Evolutionary conservation across 2,888 invertebrate genomes (phyloP).

Genomic region (Tillus elongatus): DNA sequence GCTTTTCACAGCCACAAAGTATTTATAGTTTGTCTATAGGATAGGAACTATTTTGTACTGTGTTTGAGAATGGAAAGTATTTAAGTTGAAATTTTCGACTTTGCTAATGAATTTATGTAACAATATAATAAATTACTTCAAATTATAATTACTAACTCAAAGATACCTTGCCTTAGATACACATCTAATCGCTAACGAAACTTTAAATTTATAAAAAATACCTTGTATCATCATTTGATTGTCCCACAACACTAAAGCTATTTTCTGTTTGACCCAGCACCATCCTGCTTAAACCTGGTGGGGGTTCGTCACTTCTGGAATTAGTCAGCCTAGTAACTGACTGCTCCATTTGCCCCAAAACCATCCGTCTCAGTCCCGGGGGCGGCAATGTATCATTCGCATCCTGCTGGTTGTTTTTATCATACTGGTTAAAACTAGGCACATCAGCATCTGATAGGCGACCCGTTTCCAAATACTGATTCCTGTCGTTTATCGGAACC

Average conservation of each 20-base stretch:
- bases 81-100: no score
- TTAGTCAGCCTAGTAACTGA: conserved; percentile 24
- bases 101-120: no score
- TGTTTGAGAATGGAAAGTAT: no score
- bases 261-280: conserved; percentile 46
- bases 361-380: conserved; percentile 55
- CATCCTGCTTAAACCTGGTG: conserved; percentile 56
- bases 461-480: conserved; percentile 69
- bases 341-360: conserved; percentile 55
- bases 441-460: conserved; percentile 53
- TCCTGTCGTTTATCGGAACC: conserved; percentile 60
- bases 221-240: conserved; percentile 36
- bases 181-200: no score
- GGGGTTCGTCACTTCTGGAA: conserved; percentile 45
- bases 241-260: no score
- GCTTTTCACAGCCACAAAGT: no score
- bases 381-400: conserved; percentile 48
- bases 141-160: no score
- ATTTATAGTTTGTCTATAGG: no score
- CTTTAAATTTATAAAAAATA: no score
- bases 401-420: conserved; percentile 17
- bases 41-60: no score
- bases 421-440: conserved; percentile 18
- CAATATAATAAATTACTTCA: no score
- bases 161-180: no score